Conservation (phyloP, 2,113 vertebrate species). For the Capreolus pygargus region DNA sequence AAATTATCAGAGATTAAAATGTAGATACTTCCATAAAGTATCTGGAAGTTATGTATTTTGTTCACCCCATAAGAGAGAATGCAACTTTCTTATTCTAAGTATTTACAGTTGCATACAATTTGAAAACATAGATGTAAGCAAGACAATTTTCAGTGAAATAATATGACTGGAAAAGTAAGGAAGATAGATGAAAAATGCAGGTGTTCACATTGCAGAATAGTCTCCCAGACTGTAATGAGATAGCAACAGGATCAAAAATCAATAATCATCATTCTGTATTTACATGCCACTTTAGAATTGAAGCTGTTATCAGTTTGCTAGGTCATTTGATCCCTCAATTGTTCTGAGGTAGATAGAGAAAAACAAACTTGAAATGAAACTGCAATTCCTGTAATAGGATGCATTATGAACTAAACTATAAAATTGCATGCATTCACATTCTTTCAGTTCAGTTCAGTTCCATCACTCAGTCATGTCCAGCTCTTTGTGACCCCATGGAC, state of each 20-base stretch:
- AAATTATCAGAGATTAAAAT: background rate
- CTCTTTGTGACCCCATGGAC: background rate
- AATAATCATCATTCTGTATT: background rate
- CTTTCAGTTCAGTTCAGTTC: background rate
- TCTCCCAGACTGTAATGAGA: background rate
- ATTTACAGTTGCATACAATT: background rate
- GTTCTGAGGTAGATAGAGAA: background rate
- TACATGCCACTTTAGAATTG: too few relatives aligned
- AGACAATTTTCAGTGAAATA: background rate
- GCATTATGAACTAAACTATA: background rate
- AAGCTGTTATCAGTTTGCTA: background rate
- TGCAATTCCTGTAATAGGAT: background rate
- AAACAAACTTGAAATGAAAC: background rate
- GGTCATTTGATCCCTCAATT: background rate
- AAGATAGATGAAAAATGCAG: background rate
- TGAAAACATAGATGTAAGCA: background rate
- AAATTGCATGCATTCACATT: background rate
- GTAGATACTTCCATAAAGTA: background rate
- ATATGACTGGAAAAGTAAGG: background rate
- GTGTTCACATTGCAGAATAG: fast-evolving
- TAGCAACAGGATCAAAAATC: background rate
- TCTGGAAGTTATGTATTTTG: background rate
- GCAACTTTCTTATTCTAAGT: background rate
- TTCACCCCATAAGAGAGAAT: background rate
- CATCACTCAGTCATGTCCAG: background rate